Evolutionary conservation across 2,888 invertebrate species (phyloP).

Genomic region (Alloscopus bannaensis): DNA sequence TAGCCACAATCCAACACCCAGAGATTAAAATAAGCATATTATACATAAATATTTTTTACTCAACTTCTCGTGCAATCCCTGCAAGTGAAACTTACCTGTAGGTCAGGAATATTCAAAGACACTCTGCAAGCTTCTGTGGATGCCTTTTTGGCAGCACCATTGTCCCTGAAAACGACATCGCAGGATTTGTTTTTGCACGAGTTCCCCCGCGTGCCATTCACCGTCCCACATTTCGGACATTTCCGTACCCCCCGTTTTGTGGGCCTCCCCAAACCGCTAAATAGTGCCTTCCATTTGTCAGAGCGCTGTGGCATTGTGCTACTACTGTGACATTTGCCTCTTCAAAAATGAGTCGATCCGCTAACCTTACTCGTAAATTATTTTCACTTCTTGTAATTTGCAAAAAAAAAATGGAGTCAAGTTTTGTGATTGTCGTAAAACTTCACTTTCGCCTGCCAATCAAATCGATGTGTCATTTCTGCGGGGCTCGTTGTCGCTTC

Average conservation of each 20-base stretch:
- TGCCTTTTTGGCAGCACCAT: slow-evolving; percentile 77
- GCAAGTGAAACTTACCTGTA: slow-evolving; percentile 54
- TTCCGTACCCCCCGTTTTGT: slow-evolving; percentile 84
- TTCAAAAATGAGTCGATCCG: no score
- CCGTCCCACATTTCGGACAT: slow-evolving; percentile 85
- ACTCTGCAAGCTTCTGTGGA: slow-evolving; percentile 82
- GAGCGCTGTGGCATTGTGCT: slow-evolving; percentile 66
- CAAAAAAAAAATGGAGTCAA: no score
- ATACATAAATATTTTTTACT: no score
- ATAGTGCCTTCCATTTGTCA: slow-evolving; percentile 74
- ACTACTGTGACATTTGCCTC: no score
- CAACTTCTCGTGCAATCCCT: no score
- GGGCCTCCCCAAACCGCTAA: slow-evolving; percentile 80
- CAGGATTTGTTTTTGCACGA: slow-evolving; percentile 85
- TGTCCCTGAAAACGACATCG: slow-evolving; percentile 81
- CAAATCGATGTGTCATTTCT: no score
- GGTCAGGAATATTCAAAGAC: slow-evolving; percentile 45
- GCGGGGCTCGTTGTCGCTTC: no score
- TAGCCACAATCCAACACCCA: slow-evolving; percentile 68
- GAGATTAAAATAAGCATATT: no score
- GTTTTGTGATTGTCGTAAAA: no score
- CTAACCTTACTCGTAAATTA: no score
- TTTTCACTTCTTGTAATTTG: no score
- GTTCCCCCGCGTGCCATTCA: slow-evolving; percentile 83
- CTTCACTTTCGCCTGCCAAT: no score